Conservation (phyloP, 2,797 vertebrate genomes). For the Lutjanus campechanus region DNA sequence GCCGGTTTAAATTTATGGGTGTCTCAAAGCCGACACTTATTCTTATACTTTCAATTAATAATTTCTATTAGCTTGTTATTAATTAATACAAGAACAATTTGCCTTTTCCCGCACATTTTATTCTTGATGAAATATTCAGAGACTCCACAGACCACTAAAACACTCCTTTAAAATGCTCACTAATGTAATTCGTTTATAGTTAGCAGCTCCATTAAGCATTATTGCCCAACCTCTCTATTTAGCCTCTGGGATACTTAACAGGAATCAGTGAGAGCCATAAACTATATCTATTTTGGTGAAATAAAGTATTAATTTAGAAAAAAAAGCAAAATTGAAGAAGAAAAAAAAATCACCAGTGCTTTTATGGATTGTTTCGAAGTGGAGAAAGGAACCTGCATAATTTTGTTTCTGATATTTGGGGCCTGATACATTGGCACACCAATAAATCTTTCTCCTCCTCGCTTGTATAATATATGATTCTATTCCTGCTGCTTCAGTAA, state of each 20-base stretch:
- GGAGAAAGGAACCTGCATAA: conserved; percentile 14
- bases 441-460: conserved; percentile 60
- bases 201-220: conserved; percentile 51
- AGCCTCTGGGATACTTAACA: conserved; percentile 24
- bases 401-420: conserved; percentile 27
- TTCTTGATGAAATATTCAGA: conserved; percentile 23
- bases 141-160: conserved; percentile 20
- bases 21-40: not conserved
- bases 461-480: conserved; percentile 66
- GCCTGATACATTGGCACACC: conserved; percentile 14
- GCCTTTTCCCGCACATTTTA: not conserved
- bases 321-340: not conserved
- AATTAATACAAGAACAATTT: conserved; percentile 25
- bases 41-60: not conserved
- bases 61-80: not conserved
- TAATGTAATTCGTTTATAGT: conserved; percentile 40
- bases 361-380: conserved; percentile 19
- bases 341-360: not conserved
- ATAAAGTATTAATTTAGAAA: conserved; percentile 4
- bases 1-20: conserved; percentile 29
- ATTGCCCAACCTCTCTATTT: conserved; percentile 29
- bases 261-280: conserved; percentile 15
- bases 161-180: conserved; percentile 27
- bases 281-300: conserved; percentile 11
- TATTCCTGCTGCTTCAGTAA: conserved; percentile 40